These are phyloP conservation scores for Gonatopus flavifemur DNA, from an alignment of 1,140 invertebrate genomes.

Conservation along the genomic window DNA sequence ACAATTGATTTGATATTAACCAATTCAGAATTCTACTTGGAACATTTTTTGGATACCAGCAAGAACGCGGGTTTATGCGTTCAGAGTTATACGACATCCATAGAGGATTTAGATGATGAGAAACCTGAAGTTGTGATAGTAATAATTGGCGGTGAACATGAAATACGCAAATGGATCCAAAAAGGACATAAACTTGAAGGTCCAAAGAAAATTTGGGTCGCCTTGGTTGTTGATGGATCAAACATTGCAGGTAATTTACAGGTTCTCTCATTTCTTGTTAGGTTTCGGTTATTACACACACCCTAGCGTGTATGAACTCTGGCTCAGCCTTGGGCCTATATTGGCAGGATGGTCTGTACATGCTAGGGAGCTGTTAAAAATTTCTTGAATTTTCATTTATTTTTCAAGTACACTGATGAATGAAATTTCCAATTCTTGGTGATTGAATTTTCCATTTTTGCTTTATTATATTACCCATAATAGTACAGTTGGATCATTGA, in stretches of 20 bases:
- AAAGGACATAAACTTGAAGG: slow-evolving; percentile 15
- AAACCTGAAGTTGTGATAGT: slow-evolving; percentile 32
- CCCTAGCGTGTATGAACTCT: too few relatives aligned
- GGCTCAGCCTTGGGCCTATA: too few relatives aligned
- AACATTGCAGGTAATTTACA: slow-evolving; percentile 43
- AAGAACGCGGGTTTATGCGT: slow-evolving; percentile 44
- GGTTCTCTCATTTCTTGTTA: too few relatives aligned
- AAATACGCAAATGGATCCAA: slow-evolving; percentile 40
- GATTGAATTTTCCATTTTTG: too few relatives aligned
- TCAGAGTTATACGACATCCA: slow-evolving; percentile 28
- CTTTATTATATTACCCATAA: too few relatives aligned
- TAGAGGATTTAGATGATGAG: slow-evolving; percentile 15
- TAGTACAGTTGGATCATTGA: too few relatives aligned
- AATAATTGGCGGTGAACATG: slow-evolving; percentile 31
- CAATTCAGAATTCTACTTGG: slow-evolving; percentile 18
- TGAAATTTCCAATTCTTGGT: too few relatives aligned
- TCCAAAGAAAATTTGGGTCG: slow-evolving; percentile 40
- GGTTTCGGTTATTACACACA: too few relatives aligned
- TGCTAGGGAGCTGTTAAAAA: too few relatives aligned
- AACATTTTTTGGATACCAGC: slow-evolving; percentile 31
- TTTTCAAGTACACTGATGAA: too few relatives aligned
- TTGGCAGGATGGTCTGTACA: too few relatives aligned
- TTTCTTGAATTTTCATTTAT: too few relatives aligned
- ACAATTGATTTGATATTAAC: slow-evolving; percentile 41
- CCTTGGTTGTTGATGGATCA: slow-evolving; percentile 40